These are phyloP conservation scores for Colius striatus DNA, from an alignment of 2,113 vertebrate genomes.

Conservation along the genomic window DNA sequence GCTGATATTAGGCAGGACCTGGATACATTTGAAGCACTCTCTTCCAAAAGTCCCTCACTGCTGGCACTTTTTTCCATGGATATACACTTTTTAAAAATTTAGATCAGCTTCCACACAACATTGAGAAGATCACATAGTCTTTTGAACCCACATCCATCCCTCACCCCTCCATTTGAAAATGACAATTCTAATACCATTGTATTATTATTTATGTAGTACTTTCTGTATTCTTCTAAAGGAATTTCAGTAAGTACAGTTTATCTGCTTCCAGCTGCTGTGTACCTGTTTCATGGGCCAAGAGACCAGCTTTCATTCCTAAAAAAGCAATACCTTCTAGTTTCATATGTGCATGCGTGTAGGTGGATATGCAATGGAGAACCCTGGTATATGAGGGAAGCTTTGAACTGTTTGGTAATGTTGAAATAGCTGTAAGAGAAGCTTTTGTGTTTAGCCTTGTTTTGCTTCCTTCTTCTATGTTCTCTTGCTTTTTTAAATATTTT, in stretches of 20 bases:
- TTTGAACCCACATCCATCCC: not conserved
- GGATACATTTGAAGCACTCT: not conserved
- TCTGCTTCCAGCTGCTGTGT: not conserved
- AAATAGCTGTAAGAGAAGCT: not conserved
- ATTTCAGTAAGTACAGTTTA: not conserved
- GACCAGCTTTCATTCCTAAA: not conserved
- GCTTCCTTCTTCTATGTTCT: not conserved
- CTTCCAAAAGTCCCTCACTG: not conserved
- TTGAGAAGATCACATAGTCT: not conserved
- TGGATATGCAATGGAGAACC: not conserved
- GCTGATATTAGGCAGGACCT: not conserved
- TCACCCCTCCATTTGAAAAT: not conserved
- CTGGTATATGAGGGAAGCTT: not conserved
- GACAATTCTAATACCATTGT: not conserved
- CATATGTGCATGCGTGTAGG: rapidly evolving
- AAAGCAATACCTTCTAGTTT: not conserved
- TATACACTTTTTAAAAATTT: not conserved
- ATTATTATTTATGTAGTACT: not conserved
- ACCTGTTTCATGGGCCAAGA: not conserved
- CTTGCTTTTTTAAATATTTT: conserved; percentile 47
- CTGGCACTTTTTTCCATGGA: not conserved
- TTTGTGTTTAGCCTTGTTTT: not conserved
- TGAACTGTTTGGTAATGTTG: not conserved
- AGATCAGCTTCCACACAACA: not conserved
- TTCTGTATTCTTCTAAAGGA: not conserved